Evolutionary conservation across 2,888 invertebrate species (phyloP).

Genomic region (Cataglyphis albicans): DNA sequence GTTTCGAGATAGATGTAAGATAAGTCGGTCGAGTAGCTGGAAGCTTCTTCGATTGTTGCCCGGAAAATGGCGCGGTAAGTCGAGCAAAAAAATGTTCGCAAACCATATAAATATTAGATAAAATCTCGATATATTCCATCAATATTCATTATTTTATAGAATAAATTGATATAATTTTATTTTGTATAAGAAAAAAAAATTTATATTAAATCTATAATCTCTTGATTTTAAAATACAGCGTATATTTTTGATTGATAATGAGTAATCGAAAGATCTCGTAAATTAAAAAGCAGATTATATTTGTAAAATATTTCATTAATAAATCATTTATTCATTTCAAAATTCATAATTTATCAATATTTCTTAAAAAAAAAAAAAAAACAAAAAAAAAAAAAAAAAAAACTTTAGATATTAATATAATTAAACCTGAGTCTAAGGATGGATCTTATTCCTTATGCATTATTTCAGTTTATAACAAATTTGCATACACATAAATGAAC

Average conservation of each 20-base stretch:
- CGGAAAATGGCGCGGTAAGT: slow-evolving; percentile 34
- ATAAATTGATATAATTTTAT: neutral
- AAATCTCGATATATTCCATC: neutral
- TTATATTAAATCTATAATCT: neutral
- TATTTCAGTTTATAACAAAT: neutral
- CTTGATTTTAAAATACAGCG: neutral
- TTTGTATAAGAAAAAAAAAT: neutral
- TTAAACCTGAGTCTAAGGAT: neutral
- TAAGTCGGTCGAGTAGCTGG: slow-evolving; percentile 39
- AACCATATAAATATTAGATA: slow-evolving; percentile 26
- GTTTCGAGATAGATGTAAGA: slow-evolving; percentile 56
- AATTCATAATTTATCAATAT: slow-evolving; percentile 6
- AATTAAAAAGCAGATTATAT: neutral
- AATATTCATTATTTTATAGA: neutral
- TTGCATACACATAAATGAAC: neutral
- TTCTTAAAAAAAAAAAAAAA: neutral
- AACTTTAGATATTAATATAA: neutral
- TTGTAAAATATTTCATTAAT: neutral
- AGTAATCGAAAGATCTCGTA: neutral
- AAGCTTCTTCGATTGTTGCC: slow-evolving; percentile 23
- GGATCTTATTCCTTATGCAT: neutral
- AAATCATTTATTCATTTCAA: neutral
- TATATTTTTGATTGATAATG: neutral
- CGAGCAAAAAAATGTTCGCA: slow-evolving; percentile 14
- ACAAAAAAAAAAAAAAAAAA: neutral